phyloP scores from a whole-genome alignment of 2,888 invertebrate species.

The Drosophila koepferae region DNA sequence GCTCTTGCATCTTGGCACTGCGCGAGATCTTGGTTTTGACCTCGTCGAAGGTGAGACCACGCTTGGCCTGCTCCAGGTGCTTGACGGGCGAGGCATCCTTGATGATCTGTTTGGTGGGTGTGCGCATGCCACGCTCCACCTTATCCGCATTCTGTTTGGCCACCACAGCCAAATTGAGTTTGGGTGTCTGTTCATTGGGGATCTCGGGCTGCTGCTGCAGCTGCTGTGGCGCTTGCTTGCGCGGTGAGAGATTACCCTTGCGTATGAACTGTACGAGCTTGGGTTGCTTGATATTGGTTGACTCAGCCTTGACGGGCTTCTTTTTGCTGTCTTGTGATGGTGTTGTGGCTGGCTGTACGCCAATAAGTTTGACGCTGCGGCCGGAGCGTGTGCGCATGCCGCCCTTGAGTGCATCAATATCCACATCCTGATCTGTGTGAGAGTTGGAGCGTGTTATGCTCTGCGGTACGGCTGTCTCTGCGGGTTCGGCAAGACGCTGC shows the following conservation, averaged over 20 bases:
- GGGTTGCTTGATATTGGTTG: conserved; percentile 72
- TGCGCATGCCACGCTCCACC: conserved; percentile 80
- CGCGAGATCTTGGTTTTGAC: conserved; percentile 89
- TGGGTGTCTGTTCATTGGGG: conserved; percentile 69
- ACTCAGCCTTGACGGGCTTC: conserved; percentile 76
- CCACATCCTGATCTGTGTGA: conserved; percentile 62
- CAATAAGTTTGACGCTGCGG: conserved; percentile 80
- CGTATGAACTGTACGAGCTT: conserved; percentile 84
- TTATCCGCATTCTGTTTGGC: conserved; percentile 77
- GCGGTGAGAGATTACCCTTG: conserved; percentile 83
- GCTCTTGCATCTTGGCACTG: conserved; percentile 89
- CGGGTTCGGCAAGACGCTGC: conserved; percentile 59
- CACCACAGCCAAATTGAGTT: conserved; percentile 54
- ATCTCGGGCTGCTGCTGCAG: conserved; percentile 18
- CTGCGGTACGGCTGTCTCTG: conserved; percentile 35
- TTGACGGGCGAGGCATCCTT: conserved; percentile 83
- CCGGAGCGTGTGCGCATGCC: conserved; percentile 80
- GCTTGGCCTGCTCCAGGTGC: conserved; percentile 84
- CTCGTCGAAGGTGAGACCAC: conserved; percentile 89
- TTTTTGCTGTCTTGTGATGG: conserved; percentile 60
- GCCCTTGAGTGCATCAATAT: conserved; percentile 67
- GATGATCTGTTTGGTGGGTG: conserved; percentile 83
- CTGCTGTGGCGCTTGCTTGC: conserved; percentile 68
- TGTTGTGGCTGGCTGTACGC: conserved; percentile 52
- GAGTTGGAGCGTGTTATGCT: conserved; percentile 24